Base-by-base conservation (phyloP, 2,888 invertebrate genomes). In the Tetragonula carbonaria region DNA sequence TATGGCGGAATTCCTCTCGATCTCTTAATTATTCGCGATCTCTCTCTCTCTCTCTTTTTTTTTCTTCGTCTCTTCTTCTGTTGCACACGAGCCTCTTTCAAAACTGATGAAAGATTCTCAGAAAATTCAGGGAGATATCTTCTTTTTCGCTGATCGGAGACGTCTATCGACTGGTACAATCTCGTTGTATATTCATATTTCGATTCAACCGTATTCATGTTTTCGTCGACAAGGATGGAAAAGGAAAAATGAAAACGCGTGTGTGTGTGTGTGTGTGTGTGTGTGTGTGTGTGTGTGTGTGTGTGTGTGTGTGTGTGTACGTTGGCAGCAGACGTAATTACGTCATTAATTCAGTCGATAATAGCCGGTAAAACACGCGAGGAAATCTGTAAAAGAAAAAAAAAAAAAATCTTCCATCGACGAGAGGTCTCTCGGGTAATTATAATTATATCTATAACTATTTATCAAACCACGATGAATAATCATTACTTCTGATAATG, bases 161-260 rank as follows among this genome's bases (percentile, higher is more conserved):
- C 65, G 73, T 50, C 68, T 74, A 51, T 70, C 28, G 84, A 59
- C 82, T 86, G 86, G 73, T 85, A 85, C 76, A 76, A n/a, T 68
- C 21, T 14, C 51, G 21, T 23, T 11, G 16, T 38, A 45, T 45
- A 53, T 62, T 74, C 67, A 33, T 57, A 72, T 38, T 67, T 18
- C n/a, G 21, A 67, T 63, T 33, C 28, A 16, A 38, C 18, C 45
- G 45, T 66, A n/a, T 14, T 45, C 45, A 21, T 5, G 14, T 4
- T 28, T 28, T 59, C 53, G 65, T 8, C 28, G 63, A 18, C 28
- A 28, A 28, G 2, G 23, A 8, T 45, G 11, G 45, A 45, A 8
- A 33, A 21, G 18, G 16, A 18, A 28, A 21, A 18, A 33, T 63
- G 33, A 18, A 33, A 63, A 23, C 23, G 8, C 45, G 28, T 28